phyloP scores from a whole-genome alignment of 64 coral and sea anemone species.

The Platygyra sinensis region DNA sequence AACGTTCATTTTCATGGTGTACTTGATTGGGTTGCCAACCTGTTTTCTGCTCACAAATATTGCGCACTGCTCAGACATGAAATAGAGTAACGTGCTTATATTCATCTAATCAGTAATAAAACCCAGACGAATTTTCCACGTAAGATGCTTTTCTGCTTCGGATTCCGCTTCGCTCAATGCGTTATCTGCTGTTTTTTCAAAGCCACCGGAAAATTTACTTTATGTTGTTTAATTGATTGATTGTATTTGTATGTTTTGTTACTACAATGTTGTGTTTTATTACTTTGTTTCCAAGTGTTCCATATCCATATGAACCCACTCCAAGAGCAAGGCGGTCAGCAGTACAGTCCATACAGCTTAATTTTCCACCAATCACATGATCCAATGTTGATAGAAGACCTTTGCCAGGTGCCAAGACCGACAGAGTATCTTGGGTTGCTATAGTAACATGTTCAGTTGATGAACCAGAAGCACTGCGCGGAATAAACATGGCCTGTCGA shows the following conservation, averaged over 20 bases:
- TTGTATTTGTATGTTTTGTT: too few species aligned
- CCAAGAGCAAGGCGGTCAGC: constrained; percentile 66
- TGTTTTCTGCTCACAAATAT: too few species aligned
- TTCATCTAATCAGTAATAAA: too few species aligned
- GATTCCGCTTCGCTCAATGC: neutral
- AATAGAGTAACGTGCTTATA: too few species aligned
- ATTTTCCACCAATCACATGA: constrained; percentile 80
- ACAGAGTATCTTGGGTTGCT: constrained; percentile 57
- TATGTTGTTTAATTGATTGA: too few species aligned
- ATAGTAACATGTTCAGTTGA: constrained; percentile 50
- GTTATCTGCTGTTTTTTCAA: too few species aligned
- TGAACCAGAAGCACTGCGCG: neutral
- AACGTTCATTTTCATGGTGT: too few species aligned
- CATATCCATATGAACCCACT: constrained; percentile 84
- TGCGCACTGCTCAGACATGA: too few species aligned
- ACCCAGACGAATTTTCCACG: too few species aligned
- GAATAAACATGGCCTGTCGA: constrained; percentile 50
- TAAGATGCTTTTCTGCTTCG: too few species aligned
- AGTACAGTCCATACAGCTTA: constrained; percentile 80
- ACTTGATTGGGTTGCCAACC: too few species aligned
- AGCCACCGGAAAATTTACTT: too few species aligned
- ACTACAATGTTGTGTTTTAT: neutral
- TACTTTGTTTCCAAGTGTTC: constrained; percentile 88
- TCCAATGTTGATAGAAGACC: constrained; percentile 51
- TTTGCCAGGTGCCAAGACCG: constrained; percentile 18